These are phyloP conservation scores for Microplitis manilae DNA, from an alignment of 2,888 invertebrate genomes.

Conservation along the genomic window DNA sequence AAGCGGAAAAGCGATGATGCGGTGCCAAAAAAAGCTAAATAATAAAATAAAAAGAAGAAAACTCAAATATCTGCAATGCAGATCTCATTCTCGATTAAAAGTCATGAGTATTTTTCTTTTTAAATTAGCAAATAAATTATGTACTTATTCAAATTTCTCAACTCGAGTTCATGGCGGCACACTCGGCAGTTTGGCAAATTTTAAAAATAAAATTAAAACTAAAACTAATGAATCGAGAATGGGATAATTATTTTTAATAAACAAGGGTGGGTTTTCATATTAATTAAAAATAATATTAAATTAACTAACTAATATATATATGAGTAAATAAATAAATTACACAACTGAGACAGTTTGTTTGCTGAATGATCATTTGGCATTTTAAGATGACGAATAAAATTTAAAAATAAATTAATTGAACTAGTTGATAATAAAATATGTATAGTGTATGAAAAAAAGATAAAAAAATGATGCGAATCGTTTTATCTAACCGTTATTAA, in stretches of 20 bases:
- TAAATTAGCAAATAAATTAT: slow-evolving; percentile 9
- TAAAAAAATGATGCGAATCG: slow-evolving; percentile 7
- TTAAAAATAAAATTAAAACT: slow-evolving; percentile 11
- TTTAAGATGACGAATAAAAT: not conserved
- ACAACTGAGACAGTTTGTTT: slow-evolving; percentile 7
- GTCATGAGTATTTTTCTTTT: not conserved
- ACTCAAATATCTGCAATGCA: slow-evolving; percentile 8
- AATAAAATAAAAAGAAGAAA: not conserved
- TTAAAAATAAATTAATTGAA: not conserved
- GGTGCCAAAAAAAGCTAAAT: not conserved
- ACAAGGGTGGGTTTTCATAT: not conserved
- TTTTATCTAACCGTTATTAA: slow-evolving; percentile 47
- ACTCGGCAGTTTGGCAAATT: slow-evolving; percentile 44
- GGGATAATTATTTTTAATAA: slow-evolving; percentile 12
- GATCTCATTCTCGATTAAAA: slow-evolving; percentile 18
- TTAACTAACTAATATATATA: not conserved
- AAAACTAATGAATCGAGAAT: slow-evolving; percentile 8
- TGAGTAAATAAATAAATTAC: not conserved
- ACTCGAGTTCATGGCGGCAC: slow-evolving; percentile 48
- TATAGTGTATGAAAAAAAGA: slow-evolving; percentile 37
- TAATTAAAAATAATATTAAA: not conserved
- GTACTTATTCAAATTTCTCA: slow-evolving; percentile 34
- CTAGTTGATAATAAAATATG: slow-evolving; percentile 29
- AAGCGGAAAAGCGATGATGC: not conserved
- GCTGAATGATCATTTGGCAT: slow-evolving; percentile 29